Evolutionary conservation across 2,113 vertebrate species (phyloP).

Genomic region (Crocuta crocuta): DNA sequence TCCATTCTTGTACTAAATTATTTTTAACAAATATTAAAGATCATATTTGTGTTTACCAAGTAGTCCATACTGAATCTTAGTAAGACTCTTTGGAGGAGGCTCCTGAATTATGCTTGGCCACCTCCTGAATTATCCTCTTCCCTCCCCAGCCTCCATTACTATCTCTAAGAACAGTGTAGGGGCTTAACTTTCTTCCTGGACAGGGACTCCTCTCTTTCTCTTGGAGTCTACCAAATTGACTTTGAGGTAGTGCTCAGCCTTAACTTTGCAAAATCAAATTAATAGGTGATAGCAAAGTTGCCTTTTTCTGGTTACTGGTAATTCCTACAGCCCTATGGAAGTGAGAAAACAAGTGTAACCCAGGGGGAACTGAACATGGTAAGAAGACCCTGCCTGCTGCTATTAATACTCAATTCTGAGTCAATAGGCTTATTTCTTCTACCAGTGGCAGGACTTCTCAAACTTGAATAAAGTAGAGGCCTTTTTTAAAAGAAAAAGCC

Average conservation of each 20-base stretch:
- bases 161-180: neutral
- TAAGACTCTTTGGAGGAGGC: neutral
- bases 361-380: neutral
- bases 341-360: neutral
- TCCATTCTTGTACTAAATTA: slow-evolving; percentile 32
- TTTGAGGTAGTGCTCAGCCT: neutral
- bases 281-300: neutral
- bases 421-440: neutral
- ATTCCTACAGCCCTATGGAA: neutral
- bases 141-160: neutral
- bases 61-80: slow-evolving; percentile 61
- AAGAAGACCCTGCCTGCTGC: too few species aligned
- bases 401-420: neutral
- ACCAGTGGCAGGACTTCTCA: neutral
- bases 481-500: neutral
- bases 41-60: slow-evolving; percentile 22
- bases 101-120: neutral
- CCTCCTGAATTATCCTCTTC: neutral
- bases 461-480: neutral
- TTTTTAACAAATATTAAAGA: slow-evolving; percentile 45
- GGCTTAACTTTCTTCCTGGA: neutral
- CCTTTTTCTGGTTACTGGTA: neutral
- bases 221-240: neutral
- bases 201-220: neutral
- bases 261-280: neutral